Base-by-base conservation (phyloP, 2,888 invertebrate genomes). In the Argyra leucocephala region DNA sequence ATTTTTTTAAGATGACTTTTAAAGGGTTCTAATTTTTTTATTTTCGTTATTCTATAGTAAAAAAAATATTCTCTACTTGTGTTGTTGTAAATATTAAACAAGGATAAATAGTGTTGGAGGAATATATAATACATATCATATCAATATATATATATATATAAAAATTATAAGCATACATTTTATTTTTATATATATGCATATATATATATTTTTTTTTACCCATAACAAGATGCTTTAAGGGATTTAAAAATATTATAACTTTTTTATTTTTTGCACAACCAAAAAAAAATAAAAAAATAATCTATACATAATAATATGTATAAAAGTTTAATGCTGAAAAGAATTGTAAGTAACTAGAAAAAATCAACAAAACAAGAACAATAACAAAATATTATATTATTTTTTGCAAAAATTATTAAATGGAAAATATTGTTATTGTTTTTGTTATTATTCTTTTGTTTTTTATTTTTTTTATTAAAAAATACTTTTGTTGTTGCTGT, bases 11-110 rank as follows among this genome's bases (percentile, higher is more conserved):
- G 31, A 31, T 31, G 31, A 31, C 31, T 31, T 48, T 48, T 48
- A 48, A 48, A 48, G 48, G 48, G 48, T 48, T 48, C 48, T n/a
- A 48, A 9, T 15, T 48, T 9, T 48, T 48, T 48, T 15, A 18
- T 48, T 48, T 48, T 48, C 18, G n/a, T 48, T 48, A 48, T 48
- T 48, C 48, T 48, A 48, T 48, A 48, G 48, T 48, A 48, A 48
- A 48, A 48, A 48, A 48, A 18, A 48, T 48, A 18, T 18, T 48
- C 48, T 48, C 18, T 18, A 18, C 48, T 48, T 48, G 48, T 48
- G 48, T 48, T 48, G 48, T 48, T 48, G 48, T 48, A 48, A 5
- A 7, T 48, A 5, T 48, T 48, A 48, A 15, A 31, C 31, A 31
- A 31, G 31, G 31, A 31, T 31, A 31, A 48, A 48, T 48, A 48